Percentiles rank a stretch among this genome's conserved stretches.
Conservation (phyloP, 2,888 invertebrate species). For the Leptinotarsa peninsularis region DNA sequence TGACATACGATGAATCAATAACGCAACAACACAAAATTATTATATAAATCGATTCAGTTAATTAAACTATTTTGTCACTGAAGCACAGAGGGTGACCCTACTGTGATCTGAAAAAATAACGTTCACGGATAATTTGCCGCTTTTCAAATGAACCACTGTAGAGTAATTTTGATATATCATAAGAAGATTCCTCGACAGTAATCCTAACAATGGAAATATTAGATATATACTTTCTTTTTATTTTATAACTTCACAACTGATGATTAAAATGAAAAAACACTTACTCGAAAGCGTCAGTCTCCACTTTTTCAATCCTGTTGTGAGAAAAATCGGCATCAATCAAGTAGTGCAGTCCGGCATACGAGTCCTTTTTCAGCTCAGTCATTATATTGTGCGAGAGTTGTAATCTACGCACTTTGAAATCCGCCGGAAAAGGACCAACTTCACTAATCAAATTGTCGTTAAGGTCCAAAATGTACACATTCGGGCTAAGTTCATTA, state of each 20-base stretch:
- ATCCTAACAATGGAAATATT: too few species aligned
- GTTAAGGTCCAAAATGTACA: conserved; percentile 78
- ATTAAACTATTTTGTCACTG: too few species aligned
- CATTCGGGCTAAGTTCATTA: conserved; percentile 76
- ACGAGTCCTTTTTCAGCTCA: conserved; percentile 72
- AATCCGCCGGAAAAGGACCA: conserved; percentile 74
- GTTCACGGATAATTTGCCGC: too few species aligned
- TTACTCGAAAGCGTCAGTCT: conserved; percentile 77
- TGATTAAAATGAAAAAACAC: conserved; percentile 35
- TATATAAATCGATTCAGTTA: too few species aligned
- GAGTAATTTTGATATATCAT: too few species aligned
- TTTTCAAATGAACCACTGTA: too few species aligned
- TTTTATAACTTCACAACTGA: not conserved
- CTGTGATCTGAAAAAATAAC: too few species aligned
- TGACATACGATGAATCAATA: too few species aligned
- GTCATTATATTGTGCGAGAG: conserved; percentile 76
- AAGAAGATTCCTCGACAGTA: too few species aligned
- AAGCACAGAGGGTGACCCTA: too few species aligned
- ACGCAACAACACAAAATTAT: too few species aligned
- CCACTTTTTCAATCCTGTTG: conserved; percentile 74
- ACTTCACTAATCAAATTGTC: conserved; percentile 75
- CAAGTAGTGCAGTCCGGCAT: conserved; percentile 75
- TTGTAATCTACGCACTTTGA: conserved; percentile 77
- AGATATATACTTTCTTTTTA: too few species aligned
- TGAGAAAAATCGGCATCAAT: conserved; percentile 79